Evolutionary conservation across 2,888 invertebrate species (phyloP).

Genomic region (Caradrina kadenii): DNA sequence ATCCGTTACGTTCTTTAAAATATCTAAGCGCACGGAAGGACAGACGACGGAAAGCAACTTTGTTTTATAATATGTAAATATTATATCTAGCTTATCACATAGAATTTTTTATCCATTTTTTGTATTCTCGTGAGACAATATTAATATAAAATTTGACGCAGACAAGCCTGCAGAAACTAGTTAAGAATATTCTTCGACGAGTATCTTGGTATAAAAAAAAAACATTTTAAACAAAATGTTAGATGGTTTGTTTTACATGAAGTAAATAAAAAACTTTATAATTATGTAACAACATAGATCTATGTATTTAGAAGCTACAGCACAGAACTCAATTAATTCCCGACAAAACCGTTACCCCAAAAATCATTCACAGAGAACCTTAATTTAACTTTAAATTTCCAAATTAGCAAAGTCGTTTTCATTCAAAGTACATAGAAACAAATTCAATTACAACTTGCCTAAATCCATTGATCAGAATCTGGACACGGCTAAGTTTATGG

Average conservation of each 20-base stretch:
- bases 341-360: constrained; percentile 1
- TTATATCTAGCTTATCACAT: too few species aligned
- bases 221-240: too few species aligned
- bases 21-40: too few species aligned
- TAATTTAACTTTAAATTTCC: constrained; percentile 39
- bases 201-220: neutral
- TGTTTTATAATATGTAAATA: too few species aligned
- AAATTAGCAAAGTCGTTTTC: constrained; percentile 23
- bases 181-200: too few species aligned
- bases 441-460: constrained; percentile 50
- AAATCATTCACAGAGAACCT: constrained; percentile 32
- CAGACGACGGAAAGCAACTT: too few species aligned
- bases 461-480: constrained; percentile 44
- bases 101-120: too few species aligned
- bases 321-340: constrained; percentile 9
- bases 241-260: neutral
- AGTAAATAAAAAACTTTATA: neutral
- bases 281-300: neutral
- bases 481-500: constrained; percentile 15
- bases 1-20: too few species aligned
- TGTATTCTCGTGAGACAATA: too few species aligned
- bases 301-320: neutral
- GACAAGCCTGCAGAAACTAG: too few species aligned
- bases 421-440: constrained; percentile 37
- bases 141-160: too few species aligned